Conservation (phyloP, 2,888 invertebrate species). For the Corbicula japonica region DNA sequence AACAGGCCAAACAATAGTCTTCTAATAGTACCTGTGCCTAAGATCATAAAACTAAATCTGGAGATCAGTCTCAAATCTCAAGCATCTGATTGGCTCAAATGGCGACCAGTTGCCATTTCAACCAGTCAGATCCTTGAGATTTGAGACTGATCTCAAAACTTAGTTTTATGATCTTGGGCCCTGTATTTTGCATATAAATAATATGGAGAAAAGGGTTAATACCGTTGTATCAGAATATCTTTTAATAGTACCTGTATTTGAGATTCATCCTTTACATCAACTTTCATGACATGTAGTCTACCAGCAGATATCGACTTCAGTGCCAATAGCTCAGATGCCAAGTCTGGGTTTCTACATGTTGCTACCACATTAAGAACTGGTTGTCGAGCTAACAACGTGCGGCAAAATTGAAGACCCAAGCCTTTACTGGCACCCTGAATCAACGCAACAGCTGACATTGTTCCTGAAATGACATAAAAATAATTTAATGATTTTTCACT, state of each 20-base stretch:
- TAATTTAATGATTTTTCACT: too few species aligned
- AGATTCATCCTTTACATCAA: conserved; percentile 74
- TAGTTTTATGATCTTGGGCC: too few species aligned
- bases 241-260: conserved; percentile 70
- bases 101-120: too few species aligned
- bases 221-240: too few species aligned
- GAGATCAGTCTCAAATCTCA: too few species aligned
- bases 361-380: conserved; percentile 72
- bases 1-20: neutral
- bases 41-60: too few species aligned
- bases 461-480: neutral
- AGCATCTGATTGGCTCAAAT: too few species aligned
- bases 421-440: conserved; percentile 80
- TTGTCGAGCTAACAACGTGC: conserved; percentile 65
- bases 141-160: too few species aligned
- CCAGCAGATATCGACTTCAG: conserved; percentile 55
- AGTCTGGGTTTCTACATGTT: conserved; percentile 74
- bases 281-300: conserved; percentile 62
- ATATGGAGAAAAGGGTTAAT: too few species aligned
- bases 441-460: conserved; percentile 45
- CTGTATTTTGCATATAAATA: too few species aligned
- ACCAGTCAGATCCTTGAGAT: too few species aligned
- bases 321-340: conserved; percentile 64
- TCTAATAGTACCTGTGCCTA: too few species aligned
- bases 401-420: conserved; percentile 80